Base-by-base conservation (phyloP, 2,113 vertebrate species). In the Mohoua ochrocephala region DNA sequence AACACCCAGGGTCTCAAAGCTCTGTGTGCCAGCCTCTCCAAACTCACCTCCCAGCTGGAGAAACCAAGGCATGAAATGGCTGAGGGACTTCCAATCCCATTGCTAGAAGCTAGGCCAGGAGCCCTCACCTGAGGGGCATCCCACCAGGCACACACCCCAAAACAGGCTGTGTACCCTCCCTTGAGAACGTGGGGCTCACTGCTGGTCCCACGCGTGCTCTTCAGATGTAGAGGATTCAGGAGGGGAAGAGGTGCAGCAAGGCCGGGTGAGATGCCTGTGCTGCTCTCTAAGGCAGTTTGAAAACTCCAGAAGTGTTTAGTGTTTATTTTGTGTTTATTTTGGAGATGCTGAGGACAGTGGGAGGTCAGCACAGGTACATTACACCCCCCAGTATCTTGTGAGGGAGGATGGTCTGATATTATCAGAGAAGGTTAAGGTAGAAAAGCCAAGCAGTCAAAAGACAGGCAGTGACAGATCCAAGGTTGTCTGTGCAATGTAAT, bases 111-210 rank as follows among this genome's bases (percentile, higher is more conserved):
- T 10, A 4, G 45, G 87, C 5, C 42, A 57, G 67, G 22, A 83
- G 12, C 9, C 12, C 13, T 75, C 9, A 7, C 5, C 20, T 41
- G 79, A 54, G 53, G 26, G 10, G 57, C 45, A 15, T 6, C 47
- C 67, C 80, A 53, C 4, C 44, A 44, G 53, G 37, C 4, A 24
- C 8, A 11, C 21, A 20, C 1, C 50, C 75, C 52, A 31, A 15
- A 74, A 9, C 15, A 31, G 15, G 52, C 42, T 52, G 11, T 0
- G 0, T 50, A 24, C 16, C 21, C 41, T 74, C n/a, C 71, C 50
- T 0, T 4, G 50, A 44, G 42, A 13, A 4, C 0, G 0, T 21
- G 49, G 19, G 22, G 35, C 35, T 83, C 33, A 0, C 49, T 45
- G 11, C 67, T 21, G 44, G 8, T 5, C 71, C 71, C 53, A 9